Conservation (phyloP, 2,113 vertebrate genomes). For the Carassius carassius region DNA sequence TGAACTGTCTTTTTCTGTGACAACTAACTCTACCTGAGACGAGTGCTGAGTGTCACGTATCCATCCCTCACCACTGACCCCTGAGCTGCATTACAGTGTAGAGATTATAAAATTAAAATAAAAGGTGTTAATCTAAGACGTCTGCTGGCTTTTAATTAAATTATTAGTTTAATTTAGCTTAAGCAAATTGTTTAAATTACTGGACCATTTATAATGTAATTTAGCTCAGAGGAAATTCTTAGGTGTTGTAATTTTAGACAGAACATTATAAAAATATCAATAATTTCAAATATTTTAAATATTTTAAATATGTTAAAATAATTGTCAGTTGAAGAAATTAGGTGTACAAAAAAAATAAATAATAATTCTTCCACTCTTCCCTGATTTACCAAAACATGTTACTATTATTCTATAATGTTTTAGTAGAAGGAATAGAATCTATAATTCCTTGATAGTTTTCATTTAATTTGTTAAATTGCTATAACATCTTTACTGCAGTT, state of each 20-base stretch:
- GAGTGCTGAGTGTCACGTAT: slow-evolving; percentile 73
- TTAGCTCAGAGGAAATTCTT: not conserved
- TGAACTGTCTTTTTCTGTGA: slow-evolving; percentile 65
- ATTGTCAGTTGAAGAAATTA: not conserved
- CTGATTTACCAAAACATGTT: too few species aligned
- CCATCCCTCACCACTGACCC: slow-evolving; percentile 67
- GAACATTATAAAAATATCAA: not conserved
- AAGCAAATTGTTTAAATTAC: not conserved
- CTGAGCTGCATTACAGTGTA: slow-evolving; percentile 53
- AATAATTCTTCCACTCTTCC: too few species aligned
- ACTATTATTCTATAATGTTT: too few species aligned
- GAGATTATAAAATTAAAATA: slow-evolving; percentile 34
- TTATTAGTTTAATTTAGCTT: not conserved
- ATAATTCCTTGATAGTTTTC: too few species aligned
- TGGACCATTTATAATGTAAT: not conserved
- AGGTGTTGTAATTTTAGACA: not conserved
- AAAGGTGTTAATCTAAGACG: not conserved
- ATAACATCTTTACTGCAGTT: not conserved
- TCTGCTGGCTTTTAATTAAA: not conserved
- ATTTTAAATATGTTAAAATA: too few species aligned
- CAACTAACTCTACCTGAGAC: slow-evolving; percentile 70
- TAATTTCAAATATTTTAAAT: too few species aligned
- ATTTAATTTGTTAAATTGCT: too few species aligned
- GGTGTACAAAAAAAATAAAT: not conserved
- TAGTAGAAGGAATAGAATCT: too few species aligned